Evolutionary conservation across 2,113 vertebrate genomes (phyloP).

Genomic region (Psittacus erithacus): DNA sequence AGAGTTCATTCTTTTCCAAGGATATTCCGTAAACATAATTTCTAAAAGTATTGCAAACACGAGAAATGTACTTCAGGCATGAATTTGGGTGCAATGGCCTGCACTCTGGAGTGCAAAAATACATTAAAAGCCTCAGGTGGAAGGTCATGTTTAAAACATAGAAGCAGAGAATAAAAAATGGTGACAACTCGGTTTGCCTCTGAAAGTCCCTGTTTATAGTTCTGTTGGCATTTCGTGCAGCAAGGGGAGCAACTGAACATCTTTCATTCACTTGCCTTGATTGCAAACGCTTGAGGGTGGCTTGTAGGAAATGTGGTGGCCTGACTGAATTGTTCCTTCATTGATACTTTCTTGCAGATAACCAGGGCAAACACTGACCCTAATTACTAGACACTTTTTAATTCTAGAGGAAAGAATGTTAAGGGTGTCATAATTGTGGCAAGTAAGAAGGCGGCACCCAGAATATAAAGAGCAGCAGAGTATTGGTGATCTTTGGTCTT

Average conservation of each 20-base stretch:
- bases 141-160: constrained; percentile 39
- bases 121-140: not conserved
- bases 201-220: constrained; percentile 2
- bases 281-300: constrained; percentile 9
- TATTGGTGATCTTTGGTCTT: not conserved
- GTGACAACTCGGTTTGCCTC: not conserved
- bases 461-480: not conserved
- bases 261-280: constrained; percentile 19
- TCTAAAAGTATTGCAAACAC: constrained; percentile 40
- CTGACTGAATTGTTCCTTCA: constrained; percentile 22
- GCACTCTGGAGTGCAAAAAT: not conserved
- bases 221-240: not conserved
- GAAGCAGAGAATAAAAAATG: constrained; percentile 17
- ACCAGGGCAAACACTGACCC: constrained; percentile 27
- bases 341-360: constrained; percentile 48
- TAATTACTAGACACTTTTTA: constrained; percentile 8
- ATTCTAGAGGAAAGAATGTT: not conserved
- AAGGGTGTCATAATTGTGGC: not conserved
- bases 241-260: not conserved
- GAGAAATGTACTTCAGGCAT: constrained; percentile 17
- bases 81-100: not conserved
- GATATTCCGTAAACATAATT: constrained; percentile 70
- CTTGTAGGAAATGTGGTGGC: not conserved
- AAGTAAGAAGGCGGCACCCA: not conserved
- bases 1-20: constrained; percentile 52